These are phyloP conservation scores for Alectura lathami DNA, from an alignment of 2,113 vertebrate species.

Conservation along the genomic window DNA sequence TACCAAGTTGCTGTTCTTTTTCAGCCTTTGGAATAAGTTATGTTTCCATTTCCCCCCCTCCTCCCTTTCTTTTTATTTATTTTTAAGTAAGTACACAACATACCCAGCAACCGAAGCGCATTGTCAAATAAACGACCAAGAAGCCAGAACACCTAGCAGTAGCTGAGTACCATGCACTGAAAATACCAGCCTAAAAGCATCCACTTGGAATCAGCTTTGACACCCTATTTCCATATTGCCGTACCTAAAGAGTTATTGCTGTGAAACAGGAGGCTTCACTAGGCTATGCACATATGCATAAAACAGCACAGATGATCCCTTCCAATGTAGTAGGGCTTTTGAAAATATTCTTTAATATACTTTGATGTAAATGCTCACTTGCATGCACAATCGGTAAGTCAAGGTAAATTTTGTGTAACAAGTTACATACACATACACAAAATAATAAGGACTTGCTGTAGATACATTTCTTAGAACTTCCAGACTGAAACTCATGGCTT, in stretches of 20 bases:
- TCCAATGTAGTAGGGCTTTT: rapidly evolving
- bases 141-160: not conserved
- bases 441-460: not conserved
- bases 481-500: not conserved
- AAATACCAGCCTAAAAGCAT: not conserved
- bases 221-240: not conserved
- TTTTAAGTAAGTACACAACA: not conserved
- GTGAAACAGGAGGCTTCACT: not conserved
- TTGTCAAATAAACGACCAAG: not conserved
- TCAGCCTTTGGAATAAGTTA: not conserved
- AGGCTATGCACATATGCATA: not conserved
- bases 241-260: not conserved
- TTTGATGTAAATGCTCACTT: not conserved
- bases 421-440: not conserved
- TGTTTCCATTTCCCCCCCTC: not conserved
- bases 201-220: not conserved
- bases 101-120: not conserved
- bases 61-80: not conserved
- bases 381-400: not conserved
- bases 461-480: not conserved
- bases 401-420: not conserved
- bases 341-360: not conserved
- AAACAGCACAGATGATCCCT: not conserved
- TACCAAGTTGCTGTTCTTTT: not conserved
- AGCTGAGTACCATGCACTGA: not conserved